A percentile compares a stretch with the other conserved stretches of the same genome.
Conservation (phyloP, 2,888 invertebrate species). For the Pammene fasciana region DNA sequence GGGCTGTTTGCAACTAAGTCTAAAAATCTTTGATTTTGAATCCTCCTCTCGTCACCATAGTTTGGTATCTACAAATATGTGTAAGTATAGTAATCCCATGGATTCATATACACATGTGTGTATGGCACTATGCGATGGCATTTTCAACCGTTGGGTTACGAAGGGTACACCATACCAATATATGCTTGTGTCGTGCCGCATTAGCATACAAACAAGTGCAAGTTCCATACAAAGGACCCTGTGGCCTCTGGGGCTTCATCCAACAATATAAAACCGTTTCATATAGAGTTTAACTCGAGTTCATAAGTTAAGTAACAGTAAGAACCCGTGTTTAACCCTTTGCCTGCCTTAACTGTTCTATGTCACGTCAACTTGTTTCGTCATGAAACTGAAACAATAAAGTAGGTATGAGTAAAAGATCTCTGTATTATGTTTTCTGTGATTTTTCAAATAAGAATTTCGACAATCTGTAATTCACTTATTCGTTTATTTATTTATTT, state of each 20-base stretch:
- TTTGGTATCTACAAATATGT: too few species aligned
- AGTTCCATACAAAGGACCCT: conserved; percentile 7
- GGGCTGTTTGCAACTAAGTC: neutral
- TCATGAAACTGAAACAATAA: neutral
- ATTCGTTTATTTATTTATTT: too few species aligned
- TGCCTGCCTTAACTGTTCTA: neutral
- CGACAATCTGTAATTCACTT: too few species aligned
- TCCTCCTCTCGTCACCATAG: too few species aligned
- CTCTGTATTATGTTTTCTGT: too few species aligned
- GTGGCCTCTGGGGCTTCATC: conserved; percentile 4
- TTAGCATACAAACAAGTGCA: conserved; percentile 20
- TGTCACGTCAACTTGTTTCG: conserved; percentile 8
- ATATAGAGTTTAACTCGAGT: neutral
- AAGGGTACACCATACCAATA: conserved; percentile 7
- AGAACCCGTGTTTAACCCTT: neutral
- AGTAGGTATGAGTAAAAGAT: too few species aligned
- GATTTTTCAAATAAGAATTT: too few species aligned
- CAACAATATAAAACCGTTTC: conserved; percentile 4
- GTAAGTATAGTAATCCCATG: neutral
- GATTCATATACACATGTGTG: too few species aligned
- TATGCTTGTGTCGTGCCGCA: conserved; percentile 3
- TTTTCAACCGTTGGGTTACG: neutral
- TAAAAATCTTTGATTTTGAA: too few species aligned
- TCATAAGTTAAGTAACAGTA: neutral
- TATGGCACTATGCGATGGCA: neutral